These are phyloP conservation scores for Athripsodes cinereus DNA, from an alignment of 2,888 invertebrate species.

Conservation along the genomic window DNA sequence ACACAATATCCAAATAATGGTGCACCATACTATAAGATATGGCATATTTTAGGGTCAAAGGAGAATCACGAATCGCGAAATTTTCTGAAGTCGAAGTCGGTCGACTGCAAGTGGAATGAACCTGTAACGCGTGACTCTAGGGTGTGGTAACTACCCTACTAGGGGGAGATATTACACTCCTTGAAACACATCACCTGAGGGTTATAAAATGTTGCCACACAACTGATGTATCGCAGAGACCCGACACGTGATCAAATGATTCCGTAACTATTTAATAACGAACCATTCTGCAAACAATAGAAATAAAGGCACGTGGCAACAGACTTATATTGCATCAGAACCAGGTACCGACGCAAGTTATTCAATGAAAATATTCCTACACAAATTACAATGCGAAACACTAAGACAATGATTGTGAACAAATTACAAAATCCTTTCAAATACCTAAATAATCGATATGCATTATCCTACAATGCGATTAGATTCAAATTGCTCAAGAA, in stretches of 20 bases:
- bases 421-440: constrained; percentile 8
- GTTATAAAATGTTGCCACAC: no score
- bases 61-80: background rate
- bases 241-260: background rate
- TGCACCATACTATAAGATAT: no score
- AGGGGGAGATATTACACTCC: background rate
- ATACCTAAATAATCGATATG: background rate
- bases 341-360: background rate
- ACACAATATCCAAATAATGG: no score
- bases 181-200: no score
- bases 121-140: background rate
- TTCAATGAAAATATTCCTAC: background rate
- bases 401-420: constrained; percentile 12
- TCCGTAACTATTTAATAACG: background rate
- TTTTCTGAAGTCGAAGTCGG: background rate
- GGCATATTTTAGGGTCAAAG: no score
- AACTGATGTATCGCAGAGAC: background rate
- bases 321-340: background rate
- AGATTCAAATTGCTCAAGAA: no score
- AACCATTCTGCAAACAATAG: constrained; percentile 1
- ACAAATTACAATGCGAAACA: background rate
- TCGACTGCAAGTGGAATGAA: background rate
- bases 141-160: background rate
- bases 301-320: background rate
- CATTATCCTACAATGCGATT: no score